A percentile compares a stretch with the other conserved stretches of the same genome.
Evolutionary conservation across 2,797 vertebrate species (phyloP).

Genomic region (Schizopygopsis malacanthus): DNA sequence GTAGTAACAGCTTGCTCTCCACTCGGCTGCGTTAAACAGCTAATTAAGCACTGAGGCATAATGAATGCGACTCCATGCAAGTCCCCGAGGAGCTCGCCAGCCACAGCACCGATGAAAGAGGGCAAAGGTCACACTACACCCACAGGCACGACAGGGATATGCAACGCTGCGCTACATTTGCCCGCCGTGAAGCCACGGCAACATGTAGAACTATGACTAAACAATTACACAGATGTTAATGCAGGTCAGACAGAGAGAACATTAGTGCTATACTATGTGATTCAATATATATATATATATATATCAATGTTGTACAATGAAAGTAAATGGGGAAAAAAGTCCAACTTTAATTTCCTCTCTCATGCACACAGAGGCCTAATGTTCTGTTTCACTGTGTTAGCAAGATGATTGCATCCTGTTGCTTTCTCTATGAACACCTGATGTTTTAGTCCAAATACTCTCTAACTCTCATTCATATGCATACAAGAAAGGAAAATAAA

Average conservation of each 20-base stretch:
- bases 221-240: constrained; percentile 37
- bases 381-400: background rate
- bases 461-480: background rate
- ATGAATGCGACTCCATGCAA: constrained; percentile 23
- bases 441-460: background rate
- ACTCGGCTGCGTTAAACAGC: constrained; percentile 31
- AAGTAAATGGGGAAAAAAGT: background rate
- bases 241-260: constrained; percentile 34
- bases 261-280: background rate
- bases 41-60: constrained; percentile 41
- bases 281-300: constrained; percentile 3
- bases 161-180: background rate
- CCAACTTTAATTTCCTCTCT: background rate
- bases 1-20: constrained; percentile 36
- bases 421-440: background rate
- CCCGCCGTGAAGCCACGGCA: background rate
- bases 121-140: constrained; percentile 48
- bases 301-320: background rate
- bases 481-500: background rate
- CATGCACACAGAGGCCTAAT: background rate
- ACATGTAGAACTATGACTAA: constrained; percentile 18
- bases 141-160: constrained; percentile 38
- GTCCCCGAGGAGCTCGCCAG: constrained; percentile 23
- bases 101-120: constrained; percentile 12
- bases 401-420: constrained; percentile 19